Percentiles rank a stretch among this genome's conserved stretches.
Evolutionary conservation across 2,797 vertebrate species (phyloP).

Genomic region (Platalea minor): DNA sequence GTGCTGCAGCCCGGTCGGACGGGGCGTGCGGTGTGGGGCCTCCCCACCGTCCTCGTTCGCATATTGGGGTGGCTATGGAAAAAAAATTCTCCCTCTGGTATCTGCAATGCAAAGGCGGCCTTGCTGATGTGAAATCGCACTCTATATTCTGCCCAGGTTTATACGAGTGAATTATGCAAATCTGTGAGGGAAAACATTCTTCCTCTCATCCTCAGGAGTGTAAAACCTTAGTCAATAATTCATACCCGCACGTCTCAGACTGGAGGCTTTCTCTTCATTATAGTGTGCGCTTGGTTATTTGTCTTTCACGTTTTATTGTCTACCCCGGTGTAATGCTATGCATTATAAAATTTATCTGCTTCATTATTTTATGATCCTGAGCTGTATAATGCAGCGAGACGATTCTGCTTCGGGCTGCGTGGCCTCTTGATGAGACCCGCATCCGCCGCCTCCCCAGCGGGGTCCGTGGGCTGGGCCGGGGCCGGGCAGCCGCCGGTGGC

Average conservation of each 20-base stretch:
- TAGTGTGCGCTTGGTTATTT: constrained; percentile 75
- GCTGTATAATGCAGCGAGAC: constrained; percentile 29
- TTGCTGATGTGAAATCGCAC: constrained; percentile 55
- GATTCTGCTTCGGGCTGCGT: not conserved
- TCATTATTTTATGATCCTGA: constrained; percentile 75
- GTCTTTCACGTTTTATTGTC: constrained; percentile 78
- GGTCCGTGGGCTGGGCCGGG: not conserved
- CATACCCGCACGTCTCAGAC: constrained; percentile 74
- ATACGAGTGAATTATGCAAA: constrained; percentile 81
- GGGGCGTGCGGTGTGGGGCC: rapidly evolving
- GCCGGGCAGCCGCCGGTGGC: not conserved
- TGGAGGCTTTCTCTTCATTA: constrained; percentile 81
- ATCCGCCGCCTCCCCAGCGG: rapidly evolving
- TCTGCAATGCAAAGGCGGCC: constrained; percentile 52
- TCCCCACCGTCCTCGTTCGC: rapidly evolving
- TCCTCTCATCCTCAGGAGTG: constrained; percentile 78
- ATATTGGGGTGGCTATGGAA: not conserved
- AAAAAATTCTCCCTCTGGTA: not conserved
- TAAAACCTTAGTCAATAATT: constrained; percentile 84
- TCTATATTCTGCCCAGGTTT: constrained; percentile 79
- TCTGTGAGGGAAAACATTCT: constrained; percentile 81
- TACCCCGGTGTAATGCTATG: constrained; percentile 73
- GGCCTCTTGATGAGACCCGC: not conserved
- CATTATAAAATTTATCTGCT: constrained; percentile 80
- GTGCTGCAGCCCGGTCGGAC: not conserved